Conservation (phyloP, 2,113 vertebrate species). For the Perognathus longimembris region DNA sequence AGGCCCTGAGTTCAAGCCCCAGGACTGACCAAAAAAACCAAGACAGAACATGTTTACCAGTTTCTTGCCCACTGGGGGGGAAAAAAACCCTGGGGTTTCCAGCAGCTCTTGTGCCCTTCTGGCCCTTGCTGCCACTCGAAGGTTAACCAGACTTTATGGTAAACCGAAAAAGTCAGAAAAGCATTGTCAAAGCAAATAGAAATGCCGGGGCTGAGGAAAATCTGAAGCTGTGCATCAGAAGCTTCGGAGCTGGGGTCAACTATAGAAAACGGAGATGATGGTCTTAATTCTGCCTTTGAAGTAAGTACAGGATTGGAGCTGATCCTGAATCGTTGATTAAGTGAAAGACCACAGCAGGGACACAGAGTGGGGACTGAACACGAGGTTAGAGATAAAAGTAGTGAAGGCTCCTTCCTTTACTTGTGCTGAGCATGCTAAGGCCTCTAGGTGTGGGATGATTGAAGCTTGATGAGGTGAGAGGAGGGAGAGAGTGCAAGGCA, state of each 20-base stretch:
- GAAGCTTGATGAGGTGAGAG: conserved; percentile 17
- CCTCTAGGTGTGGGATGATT: background rate
- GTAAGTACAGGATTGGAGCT: conserved; percentile 5
- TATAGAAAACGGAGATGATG: conserved; percentile 30
- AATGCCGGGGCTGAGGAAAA: background rate
- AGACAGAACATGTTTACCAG: background rate
- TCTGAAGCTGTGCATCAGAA: conserved; percentile 31
- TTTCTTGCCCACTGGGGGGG: background rate
- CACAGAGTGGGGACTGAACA: background rate
- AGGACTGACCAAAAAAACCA: too few relatives aligned
- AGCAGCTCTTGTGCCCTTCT: background rate
- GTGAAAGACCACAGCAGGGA: background rate
- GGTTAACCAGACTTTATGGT: background rate
- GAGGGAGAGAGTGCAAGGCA: background rate
- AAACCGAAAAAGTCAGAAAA: background rate
- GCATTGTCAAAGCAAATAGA: conserved; percentile 33
- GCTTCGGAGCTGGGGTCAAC: conserved; percentile 11
- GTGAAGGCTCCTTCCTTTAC: background rate
- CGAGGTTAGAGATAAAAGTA: conserved; percentile 32
- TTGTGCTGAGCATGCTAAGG: background rate
- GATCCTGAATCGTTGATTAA: conserved; percentile 6
- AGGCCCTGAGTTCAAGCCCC: too few relatives aligned
- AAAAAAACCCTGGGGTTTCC: conserved; percentile 4
- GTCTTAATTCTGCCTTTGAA: conserved; percentile 41
- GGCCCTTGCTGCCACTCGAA: background rate